Evolutionary conservation across 2,888 invertebrate genomes (phyloP).

Genomic region (Euplexia lucipara): DNA sequence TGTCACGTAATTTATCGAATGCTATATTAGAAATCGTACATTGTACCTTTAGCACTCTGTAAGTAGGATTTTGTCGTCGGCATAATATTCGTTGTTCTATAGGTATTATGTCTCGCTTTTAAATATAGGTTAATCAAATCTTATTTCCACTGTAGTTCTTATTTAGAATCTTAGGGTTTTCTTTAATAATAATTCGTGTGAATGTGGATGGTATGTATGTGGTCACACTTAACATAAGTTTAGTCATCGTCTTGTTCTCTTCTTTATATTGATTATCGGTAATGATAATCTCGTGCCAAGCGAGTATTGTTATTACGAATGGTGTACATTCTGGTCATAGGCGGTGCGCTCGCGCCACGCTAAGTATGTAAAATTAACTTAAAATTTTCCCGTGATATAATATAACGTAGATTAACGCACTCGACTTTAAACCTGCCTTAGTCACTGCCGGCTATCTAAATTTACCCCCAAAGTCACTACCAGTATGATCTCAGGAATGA

Average conservation of each 20-base stretch:
- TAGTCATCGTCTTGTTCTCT: conserved; percentile 79
- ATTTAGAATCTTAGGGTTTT: conserved; percentile 81
- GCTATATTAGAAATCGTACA: conserved; percentile 71
- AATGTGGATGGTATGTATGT: conserved; percentile 84
- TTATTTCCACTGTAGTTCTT: conserved; percentile 83
- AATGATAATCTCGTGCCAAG: conserved; percentile 78
- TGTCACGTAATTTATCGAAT: conserved; percentile 77
- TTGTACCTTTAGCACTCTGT: conserved; percentile 75
- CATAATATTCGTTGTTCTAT: conserved; percentile 81
- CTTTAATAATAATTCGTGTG: conserved; percentile 79
- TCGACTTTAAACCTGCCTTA: conserved; percentile 67
- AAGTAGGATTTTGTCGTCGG: conserved; percentile 74
- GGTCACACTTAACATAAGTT: conserved; percentile 84
- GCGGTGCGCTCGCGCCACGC: conserved; percentile 77
- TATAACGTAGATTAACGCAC: conserved; percentile 69
- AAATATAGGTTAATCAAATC: conserved; percentile 78
- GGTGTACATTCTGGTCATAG: conserved; percentile 90
- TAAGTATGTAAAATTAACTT: conserved; percentile 78
- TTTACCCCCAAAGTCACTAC: too few species aligned
- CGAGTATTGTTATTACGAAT: conserved; percentile 81
- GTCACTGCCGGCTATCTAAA: conserved; percentile 63
- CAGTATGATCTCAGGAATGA: too few species aligned
- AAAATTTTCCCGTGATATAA: conserved; percentile 72
- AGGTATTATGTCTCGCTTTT: conserved; percentile 80
- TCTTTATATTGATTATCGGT: conserved; percentile 74